Evolutionary conservation across 2,888 invertebrate species (phyloP).

Genomic region (Eretmocerus hayati): DNA sequence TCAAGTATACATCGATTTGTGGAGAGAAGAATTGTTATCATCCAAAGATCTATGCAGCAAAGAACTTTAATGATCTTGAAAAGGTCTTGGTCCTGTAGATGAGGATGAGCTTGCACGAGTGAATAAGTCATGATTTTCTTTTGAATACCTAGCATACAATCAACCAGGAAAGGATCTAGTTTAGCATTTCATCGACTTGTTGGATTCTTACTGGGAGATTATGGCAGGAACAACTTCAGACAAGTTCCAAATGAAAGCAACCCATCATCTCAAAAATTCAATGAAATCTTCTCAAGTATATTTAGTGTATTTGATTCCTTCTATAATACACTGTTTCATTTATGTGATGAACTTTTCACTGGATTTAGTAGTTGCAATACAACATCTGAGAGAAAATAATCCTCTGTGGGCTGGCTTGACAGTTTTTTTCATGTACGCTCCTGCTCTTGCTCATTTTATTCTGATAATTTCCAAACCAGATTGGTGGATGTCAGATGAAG

Average conservation of each 20-base stretch:
- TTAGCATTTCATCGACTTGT: no score
- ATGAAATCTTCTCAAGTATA: conserved; percentile 47
- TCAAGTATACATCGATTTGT: no score
- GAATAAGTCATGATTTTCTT: no score
- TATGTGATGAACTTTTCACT: conserved; percentile 63
- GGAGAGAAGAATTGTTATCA: no score
- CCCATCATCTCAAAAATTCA: conserved; percentile 34
- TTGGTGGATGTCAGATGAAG: conserved; percentile 44
- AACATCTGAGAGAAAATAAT: conserved; percentile 58
- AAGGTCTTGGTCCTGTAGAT: no score
- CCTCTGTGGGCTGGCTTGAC: conserved; percentile 48
- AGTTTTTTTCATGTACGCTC: conserved; percentile 39
- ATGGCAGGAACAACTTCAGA: conserved; percentile 27
- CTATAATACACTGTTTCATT: conserved; percentile 54
- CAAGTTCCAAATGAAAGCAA: conserved; percentile 31
- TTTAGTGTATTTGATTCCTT: conserved; percentile 53
- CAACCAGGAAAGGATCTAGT: no score
- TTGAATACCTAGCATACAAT: no score
- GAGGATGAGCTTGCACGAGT: no score
- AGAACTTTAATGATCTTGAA: no score
- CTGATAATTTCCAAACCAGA: conserved; percentile 43
- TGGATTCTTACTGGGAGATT: no score
- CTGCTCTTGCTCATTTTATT: conserved; percentile 41
- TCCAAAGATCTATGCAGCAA: no score
- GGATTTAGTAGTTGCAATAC: conserved; percentile 60